A percentile compares a stretch with the other conserved stretches of the same genome.
phyloP scores from a whole-genome alignment of 1,140 invertebrate species.

The Zaprionus nigranus region DNA sequence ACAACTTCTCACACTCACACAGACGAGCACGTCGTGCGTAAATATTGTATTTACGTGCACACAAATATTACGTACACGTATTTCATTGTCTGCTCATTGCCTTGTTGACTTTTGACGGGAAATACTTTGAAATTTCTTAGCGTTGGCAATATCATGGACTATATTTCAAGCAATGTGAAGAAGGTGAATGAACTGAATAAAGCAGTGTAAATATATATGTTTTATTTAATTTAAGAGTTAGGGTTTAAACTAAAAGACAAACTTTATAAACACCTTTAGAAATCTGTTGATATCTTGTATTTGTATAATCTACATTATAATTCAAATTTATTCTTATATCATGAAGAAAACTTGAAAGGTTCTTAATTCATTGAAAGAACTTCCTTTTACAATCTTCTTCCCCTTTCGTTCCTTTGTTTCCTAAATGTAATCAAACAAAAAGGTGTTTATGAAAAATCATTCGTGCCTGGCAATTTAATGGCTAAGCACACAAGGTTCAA shows the following conservation, averaged over 20 bases:
- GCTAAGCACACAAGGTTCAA: slow-evolving; percentile 11
- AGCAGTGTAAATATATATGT: too few relatives aligned
- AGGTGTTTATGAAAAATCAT: slow-evolving; percentile 19
- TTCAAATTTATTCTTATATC: too few relatives aligned
- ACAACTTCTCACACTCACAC: slow-evolving; percentile 23
- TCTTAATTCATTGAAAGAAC: too few relatives aligned
- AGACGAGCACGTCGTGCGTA: not conserved
- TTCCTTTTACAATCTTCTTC: too few relatives aligned
- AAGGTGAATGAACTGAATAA: too few relatives aligned
- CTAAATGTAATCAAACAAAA: slow-evolving; percentile 3
- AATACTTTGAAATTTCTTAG: not conserved
- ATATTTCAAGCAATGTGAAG: not conserved
- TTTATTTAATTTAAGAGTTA: too few relatives aligned
- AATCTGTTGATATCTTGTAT: too few relatives aligned
- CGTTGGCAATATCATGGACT: too few relatives aligned
- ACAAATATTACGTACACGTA: slow-evolving; percentile 1
- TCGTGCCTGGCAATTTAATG: slow-evolving; percentile 49
- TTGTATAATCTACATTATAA: too few relatives aligned
- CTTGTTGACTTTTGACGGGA: not conserved
- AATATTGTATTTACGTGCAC: slow-evolving; percentile 7
- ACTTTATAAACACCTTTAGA: too few relatives aligned
- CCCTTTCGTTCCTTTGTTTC: not conserved
- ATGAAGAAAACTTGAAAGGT: too few relatives aligned
- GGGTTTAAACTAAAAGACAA: too few relatives aligned
- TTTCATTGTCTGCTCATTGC: not conserved